A percentile compares a stretch with the other conserved stretches of the same genome.
These are phyloP conservation scores for Polydrusus tereticollis DNA, from an alignment of 2,888 invertebrate genomes.

Conservation along the genomic window DNA sequence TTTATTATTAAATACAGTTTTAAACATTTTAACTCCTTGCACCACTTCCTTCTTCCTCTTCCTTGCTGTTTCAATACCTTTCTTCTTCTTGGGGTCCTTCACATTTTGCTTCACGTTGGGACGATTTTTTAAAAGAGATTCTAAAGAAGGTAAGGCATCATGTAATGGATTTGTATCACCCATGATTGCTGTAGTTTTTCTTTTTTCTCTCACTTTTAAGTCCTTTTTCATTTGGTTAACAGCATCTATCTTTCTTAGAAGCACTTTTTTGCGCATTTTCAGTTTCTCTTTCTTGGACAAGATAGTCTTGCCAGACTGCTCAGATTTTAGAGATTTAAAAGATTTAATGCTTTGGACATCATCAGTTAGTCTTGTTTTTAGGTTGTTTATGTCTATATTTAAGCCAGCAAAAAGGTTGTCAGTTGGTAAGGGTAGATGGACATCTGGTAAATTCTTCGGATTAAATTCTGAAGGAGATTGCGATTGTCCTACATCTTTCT, in stretches of 20 bases:
- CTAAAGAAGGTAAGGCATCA: slow-evolving; percentile 62
- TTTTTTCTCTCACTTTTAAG: slow-evolving; percentile 56
- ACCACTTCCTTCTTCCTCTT: slow-evolving; percentile 58
- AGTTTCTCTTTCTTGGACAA: slow-evolving; percentile 62
- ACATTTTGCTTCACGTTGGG: slow-evolving; percentile 20
- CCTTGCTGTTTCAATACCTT: slow-evolving; percentile 57
- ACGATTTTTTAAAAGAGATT: slow-evolving; percentile 55
- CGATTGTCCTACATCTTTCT: slow-evolving; percentile 24
- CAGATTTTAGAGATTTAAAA: slow-evolving; percentile 59
- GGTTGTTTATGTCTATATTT: slow-evolving; percentile 51
- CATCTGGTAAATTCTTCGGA: slow-evolving; percentile 12
- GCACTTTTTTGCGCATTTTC: slow-evolving; percentile 57
- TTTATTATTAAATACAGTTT: slow-evolving; percentile 57
- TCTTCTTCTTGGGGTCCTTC: slow-evolving; percentile 48
- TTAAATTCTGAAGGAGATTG: neutral
- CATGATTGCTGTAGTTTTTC: slow-evolving; percentile 57
- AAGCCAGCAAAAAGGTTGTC: slow-evolving; percentile 56
- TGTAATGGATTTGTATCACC: slow-evolving; percentile 60
- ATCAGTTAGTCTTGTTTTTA: slow-evolving; percentile 54
- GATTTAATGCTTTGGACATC: slow-evolving; percentile 59
- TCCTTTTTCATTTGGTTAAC: slow-evolving; percentile 59
- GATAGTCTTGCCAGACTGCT: slow-evolving; percentile 49
- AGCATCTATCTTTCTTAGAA: slow-evolving; percentile 60
- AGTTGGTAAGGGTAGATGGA: slow-evolving; percentile 39
- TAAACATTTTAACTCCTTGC: slow-evolving; percentile 57